Percentiles rank a stretch among this genome's conserved stretches.
Evolutionary conservation across 2,113 vertebrate genomes (phyloP).

Genomic region (Passer domesticus): DNA sequence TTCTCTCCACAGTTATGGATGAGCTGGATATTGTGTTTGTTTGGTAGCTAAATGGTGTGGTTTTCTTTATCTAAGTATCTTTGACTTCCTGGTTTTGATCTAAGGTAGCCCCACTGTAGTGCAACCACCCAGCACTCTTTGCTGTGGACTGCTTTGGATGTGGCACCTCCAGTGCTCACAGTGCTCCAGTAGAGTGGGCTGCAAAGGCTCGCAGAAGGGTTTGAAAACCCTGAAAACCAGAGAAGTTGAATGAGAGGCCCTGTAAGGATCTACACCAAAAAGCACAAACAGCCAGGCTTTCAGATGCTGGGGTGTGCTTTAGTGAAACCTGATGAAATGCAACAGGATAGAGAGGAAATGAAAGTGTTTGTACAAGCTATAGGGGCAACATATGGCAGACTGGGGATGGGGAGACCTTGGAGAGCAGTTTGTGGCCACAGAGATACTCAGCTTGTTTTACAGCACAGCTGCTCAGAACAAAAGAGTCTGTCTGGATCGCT

Average conservation of each 20-base stretch:
- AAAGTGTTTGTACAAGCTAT: constrained; percentile 38
- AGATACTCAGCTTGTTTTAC: constrained; percentile 51
- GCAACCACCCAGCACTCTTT: not conserved
- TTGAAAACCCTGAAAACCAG: not conserved
- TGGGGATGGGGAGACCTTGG: constrained; percentile 32
- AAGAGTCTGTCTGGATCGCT: not conserved
- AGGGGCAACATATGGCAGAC: constrained; percentile 50
- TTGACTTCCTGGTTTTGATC: not conserved
- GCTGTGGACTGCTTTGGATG: not conserved
- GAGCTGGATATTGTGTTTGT: not conserved
- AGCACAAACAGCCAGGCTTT: not conserved
- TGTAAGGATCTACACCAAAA: not conserved
- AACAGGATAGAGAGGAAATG: constrained; percentile 50
- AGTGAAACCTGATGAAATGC: constrained; percentile 39
- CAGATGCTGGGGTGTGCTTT: not conserved
- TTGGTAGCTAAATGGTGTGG: not conserved
- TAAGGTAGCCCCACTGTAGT: not conserved
- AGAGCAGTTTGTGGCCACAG: constrained; percentile 27
- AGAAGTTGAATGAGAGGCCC: not conserved
- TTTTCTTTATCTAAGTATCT: not conserved
- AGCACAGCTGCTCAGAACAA: constrained; percentile 64
- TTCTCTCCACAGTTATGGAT: not conserved
- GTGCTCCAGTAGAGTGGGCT: not conserved
- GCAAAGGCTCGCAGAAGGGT: not conserved
- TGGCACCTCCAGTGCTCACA: not conserved